phyloP scores from a whole-genome alignment of 2,797 vertebrate species.

The Urophycis tenuis region DNA sequence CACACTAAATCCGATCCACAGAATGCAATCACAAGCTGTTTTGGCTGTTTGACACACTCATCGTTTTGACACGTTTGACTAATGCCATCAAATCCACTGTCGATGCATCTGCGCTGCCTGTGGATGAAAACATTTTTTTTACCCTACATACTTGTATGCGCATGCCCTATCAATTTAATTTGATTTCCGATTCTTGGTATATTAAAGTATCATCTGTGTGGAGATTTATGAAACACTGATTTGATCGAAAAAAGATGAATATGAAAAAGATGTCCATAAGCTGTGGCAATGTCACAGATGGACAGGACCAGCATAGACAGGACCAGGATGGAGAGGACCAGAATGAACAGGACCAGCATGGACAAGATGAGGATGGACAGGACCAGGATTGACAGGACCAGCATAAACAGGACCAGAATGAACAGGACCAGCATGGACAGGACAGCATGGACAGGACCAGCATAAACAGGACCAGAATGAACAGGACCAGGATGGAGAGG shows the following conservation, averaged over 20 bases:
- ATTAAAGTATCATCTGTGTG: slow-evolving; percentile 14
- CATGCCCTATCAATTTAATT: slow-evolving; percentile 13
- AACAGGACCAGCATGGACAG: too few relatives aligned
- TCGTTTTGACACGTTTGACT: too few relatives aligned
- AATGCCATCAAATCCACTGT: neutral
- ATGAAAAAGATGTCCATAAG: neutral
- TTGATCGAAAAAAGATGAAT: neutral
- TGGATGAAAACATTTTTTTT: neutral
- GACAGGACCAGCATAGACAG: too few relatives aligned
- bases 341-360: too few relatives aligned
- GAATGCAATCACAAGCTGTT: neutral
- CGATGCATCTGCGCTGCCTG: neutral
- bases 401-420: too few relatives aligned
- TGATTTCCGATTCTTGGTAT: neutral
- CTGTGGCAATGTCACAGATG: too few relatives aligned
- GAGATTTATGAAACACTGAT: neutral
- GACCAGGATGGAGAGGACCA: neutral
- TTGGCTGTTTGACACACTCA: neutral
- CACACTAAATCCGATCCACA: neutral
- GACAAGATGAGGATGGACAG: too few relatives aligned
- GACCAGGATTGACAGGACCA: neutral
- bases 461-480: too few relatives aligned
- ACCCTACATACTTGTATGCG: neutral
- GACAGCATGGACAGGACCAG: neutral
- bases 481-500: too few relatives aligned